phyloP scores from a whole-genome alignment of 2,888 invertebrate genomes.

The Volucella zonaria region DNA sequence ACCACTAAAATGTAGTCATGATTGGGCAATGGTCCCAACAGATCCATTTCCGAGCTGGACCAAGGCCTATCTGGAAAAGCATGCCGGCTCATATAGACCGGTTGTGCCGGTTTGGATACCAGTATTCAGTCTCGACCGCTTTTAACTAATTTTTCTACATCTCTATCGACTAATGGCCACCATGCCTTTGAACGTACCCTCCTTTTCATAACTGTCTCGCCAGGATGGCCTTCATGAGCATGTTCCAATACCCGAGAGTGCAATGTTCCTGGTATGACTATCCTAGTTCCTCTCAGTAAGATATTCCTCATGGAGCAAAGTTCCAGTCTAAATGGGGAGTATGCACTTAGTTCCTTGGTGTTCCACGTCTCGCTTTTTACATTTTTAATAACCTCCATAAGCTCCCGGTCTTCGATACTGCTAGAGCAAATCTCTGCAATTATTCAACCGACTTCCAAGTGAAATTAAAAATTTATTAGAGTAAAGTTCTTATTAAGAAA shows the following conservation, averaged over 20 bases:
- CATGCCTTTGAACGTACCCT: constrained; percentile 66
- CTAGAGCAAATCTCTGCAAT: constrained; percentile 31
- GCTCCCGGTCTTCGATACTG: constrained; percentile 5
- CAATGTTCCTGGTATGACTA: too few relatives aligned
- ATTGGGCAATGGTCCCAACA: constrained; percentile 43
- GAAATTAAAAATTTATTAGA: too few relatives aligned
- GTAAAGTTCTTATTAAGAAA: too few relatives aligned
- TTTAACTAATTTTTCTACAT: constrained; percentile 70
- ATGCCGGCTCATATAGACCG: too few relatives aligned
- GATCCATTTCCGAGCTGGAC: constrained; percentile 36
- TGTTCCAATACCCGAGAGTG: too few relatives aligned
- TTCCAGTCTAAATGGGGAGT: too few relatives aligned
- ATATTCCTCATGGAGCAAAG: too few relatives aligned
- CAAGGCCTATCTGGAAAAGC: constrained; percentile 19
- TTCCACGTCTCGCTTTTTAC: constrained; percentile 12
- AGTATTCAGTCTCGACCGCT: constrained; percentile 65
- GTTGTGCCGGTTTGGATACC: constrained; percentile 60
- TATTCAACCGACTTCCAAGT: too few relatives aligned
- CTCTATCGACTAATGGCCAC: constrained; percentile 71
- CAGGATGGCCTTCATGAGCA: constrained; percentile 49
- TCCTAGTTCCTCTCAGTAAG: too few relatives aligned
- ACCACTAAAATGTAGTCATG: constrained; percentile 44
- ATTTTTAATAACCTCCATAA: constrained; percentile 44
- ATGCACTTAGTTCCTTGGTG: constrained; percentile 1
- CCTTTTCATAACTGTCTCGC: constrained; percentile 44